Percentiles rank a stretch among this genome's conserved stretches.
phyloP scores from a whole-genome alignment of 2,113 vertebrate species.

The Gopherus flavomarginatus region DNA sequence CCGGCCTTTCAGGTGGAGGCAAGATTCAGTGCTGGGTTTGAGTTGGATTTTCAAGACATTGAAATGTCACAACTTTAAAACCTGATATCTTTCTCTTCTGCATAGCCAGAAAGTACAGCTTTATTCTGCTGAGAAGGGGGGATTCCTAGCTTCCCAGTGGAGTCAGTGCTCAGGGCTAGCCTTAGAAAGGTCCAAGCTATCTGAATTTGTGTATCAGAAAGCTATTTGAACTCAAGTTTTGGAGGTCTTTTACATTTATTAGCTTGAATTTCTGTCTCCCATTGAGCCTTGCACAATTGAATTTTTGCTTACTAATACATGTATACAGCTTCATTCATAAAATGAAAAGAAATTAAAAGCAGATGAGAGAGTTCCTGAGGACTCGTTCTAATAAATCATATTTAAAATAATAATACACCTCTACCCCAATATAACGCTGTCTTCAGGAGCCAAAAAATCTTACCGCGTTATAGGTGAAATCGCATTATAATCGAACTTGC shows the following conservation, averaged over 20 bases:
- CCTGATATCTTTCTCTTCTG: neutral
- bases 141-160: neutral
- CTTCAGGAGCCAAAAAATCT: no score
- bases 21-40: neutral
- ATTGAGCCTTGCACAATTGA: neutral
- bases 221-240: constrained; percentile 34
- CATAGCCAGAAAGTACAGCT: constrained; percentile 40
- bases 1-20: constrained; percentile 39
- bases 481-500: no score
- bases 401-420: constrained; percentile 10
- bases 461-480: no score
- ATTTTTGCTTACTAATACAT: constrained; percentile 53
- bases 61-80: constrained; percentile 69
- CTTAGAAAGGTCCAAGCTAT: constrained; percentile 58
- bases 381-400: neutral
- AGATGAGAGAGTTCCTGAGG: neutral
- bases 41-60: constrained; percentile 33
- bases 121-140: constrained; percentile 54
- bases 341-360: constrained; percentile 53
- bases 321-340: constrained; percentile 16
- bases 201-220: constrained; percentile 47
- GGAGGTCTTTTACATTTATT: constrained; percentile 33
- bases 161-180: constrained; percentile 14
- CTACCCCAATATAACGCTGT: no score
- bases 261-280: neutral